Conservation (phyloP, 1,140 invertebrate genomes). For the Macrocentrus cingulum region DNA sequence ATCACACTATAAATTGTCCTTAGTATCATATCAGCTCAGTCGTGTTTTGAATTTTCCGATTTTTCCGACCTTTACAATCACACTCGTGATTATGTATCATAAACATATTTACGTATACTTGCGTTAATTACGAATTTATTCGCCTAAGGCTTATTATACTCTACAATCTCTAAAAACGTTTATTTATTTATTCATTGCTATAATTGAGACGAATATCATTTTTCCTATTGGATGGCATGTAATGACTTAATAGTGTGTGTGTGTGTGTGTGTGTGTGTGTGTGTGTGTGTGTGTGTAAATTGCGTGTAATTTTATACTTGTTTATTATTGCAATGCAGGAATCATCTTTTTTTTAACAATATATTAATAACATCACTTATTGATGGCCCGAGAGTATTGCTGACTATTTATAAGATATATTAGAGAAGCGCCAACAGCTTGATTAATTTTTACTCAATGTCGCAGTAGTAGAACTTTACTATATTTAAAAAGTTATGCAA, state of each 20-base stretch:
- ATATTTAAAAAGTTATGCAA: too few relatives aligned
- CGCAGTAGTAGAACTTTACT: too few relatives aligned
- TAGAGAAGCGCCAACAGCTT: too few relatives aligned
- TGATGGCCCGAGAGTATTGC: neutral
- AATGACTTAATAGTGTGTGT: slow-evolving; percentile 24
- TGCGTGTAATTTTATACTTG: too few relatives aligned
- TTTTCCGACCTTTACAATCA: too few relatives aligned
- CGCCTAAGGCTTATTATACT: slow-evolving; percentile 8
- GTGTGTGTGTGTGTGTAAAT: slow-evolving; percentile 2
- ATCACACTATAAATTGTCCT: too few relatives aligned
- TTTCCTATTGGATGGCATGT: slow-evolving; percentile 22
- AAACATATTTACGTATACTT: slow-evolving; percentile 24
- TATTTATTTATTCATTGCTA: slow-evolving; percentile 7
- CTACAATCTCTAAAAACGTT: slow-evolving; percentile 15
- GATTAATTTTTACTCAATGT: too few relatives aligned
- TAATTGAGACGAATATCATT: too few relatives aligned
- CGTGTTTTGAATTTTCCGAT: too few relatives aligned
- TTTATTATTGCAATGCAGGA: neutral
- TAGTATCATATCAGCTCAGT: too few relatives aligned
- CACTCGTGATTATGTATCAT: too few relatives aligned
- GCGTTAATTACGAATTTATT: slow-evolving; percentile 21
- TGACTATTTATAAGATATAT: neutral
- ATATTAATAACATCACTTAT: neutral
- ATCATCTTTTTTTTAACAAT: neutral
- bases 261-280: slow-evolving; percentile 9